Base-by-base conservation (phyloP, 2,797 vertebrate genomes). In the Lepidocolaptes lacrymiger region DNA sequence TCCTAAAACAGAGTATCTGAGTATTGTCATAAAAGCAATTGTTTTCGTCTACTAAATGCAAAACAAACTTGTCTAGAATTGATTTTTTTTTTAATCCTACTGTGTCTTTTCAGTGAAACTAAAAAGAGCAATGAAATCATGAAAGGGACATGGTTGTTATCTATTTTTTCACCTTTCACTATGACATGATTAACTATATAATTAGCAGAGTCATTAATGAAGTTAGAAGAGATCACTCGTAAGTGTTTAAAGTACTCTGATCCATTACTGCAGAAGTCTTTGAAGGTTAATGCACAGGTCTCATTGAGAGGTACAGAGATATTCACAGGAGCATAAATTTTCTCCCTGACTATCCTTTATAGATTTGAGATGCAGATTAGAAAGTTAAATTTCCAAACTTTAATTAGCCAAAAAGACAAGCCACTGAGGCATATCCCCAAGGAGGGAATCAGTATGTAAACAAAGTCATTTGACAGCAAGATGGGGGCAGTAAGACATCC, bases 131-230 rank as follows among this genome's bases (percentile, higher is more conserved):
- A 49, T 27, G 37, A 90, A 89, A 89, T 55, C 28, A 48, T 78
- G 43, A 48, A 85, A 87, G 89, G 44, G 5, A 22, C 22, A 26
- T 36, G 26, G 28, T 67, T 79, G 23, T 91, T 73, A 92, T 86
- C 78, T 90, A 51, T 61, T 87, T 93, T 92, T 92, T 74, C 78
- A 78, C 49, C 77, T 96, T 81, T 95, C 84, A 89, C 75, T 92
- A 80, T 83, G 85, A 85, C 83, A 85, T 92, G 92, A 96, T 96
- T 96, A 97, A 97, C 76, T 92, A 61, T 64, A 58, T 66, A 96
- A 95, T 97, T 97, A 94, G 76, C 72, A 79, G 67, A 88, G 83
- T 56, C 78, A 91, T 84, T 93, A 95, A 92, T 83, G 80, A 91
- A 89, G 43, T 84, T 90, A 66, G 51, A 83, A 82, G 79, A 89